phyloP scores from a whole-genome alignment of 1,140 invertebrate genomes.

The Hyles euphorbiae region DNA sequence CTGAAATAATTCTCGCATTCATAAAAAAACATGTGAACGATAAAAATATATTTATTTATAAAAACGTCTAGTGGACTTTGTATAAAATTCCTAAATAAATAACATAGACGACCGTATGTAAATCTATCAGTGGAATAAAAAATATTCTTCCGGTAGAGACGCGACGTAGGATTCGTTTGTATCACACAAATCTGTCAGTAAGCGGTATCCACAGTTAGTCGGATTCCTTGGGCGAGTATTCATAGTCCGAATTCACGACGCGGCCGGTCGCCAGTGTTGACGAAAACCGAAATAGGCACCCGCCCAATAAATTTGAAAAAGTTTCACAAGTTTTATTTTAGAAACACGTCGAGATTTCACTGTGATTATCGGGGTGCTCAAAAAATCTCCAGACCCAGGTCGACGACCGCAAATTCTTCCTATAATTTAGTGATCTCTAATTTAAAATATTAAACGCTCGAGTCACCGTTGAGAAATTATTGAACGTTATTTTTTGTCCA shows the following conservation, averaged over 20 bases:
- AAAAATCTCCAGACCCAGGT: slow-evolving; percentile 36
- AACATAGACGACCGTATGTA: slow-evolving; percentile 9
- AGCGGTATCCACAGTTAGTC: slow-evolving; percentile 36
- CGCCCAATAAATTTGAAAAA: slow-evolving; percentile 66
- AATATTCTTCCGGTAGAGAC: slow-evolving; percentile 44
- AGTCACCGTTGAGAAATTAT: slow-evolving; percentile 20
- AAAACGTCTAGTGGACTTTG: no score
- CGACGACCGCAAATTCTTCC: slow-evolving; percentile 57
- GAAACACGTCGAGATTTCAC: slow-evolving; percentile 50
- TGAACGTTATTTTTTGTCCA: slow-evolving; percentile 5
- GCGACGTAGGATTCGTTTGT: slow-evolving; percentile 47
- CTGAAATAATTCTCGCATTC: no score
- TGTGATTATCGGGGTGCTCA: slow-evolving; percentile 53
- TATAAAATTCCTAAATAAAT: background rate
- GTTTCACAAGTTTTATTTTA: slow-evolving; percentile 48
- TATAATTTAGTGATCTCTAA: slow-evolving; percentile 48
- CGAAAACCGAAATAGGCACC: slow-evolving; percentile 67
- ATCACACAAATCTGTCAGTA: slow-evolving; percentile 70
- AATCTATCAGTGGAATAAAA: slow-evolving; percentile 31
- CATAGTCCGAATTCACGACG: slow-evolving; percentile 46
- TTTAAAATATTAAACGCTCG: slow-evolving; percentile 29
- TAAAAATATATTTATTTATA: no score
- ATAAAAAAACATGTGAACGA: no score
- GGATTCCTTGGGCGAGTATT: slow-evolving; percentile 41
- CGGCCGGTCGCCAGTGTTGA: slow-evolving; percentile 47